Conservation (phyloP, 2,888 invertebrate species). For the Dicranocentrus wangi region DNA sequence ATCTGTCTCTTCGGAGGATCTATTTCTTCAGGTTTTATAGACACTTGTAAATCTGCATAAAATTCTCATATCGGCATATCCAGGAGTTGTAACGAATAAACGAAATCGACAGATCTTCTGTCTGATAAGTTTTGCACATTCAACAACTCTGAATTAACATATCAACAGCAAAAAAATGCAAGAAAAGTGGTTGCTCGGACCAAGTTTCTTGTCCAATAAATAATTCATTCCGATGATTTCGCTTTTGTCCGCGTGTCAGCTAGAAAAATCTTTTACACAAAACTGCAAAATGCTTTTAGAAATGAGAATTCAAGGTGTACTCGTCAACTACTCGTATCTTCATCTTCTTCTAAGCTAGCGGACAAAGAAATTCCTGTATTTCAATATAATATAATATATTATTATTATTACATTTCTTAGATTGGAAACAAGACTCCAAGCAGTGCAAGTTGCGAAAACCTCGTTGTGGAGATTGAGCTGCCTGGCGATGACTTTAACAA, state of each 20-base stretch:
- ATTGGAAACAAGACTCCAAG: slow-evolving; percentile 86
- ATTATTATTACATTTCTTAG: slow-evolving; percentile 75
- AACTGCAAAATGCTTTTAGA: too few species aligned
- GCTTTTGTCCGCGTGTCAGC: neutral
- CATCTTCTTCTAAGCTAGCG: too few species aligned
- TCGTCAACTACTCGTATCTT: too few species aligned
- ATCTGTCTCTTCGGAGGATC: slow-evolving; percentile 87
- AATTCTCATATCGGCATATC: too few species aligned
- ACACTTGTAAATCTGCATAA: slow-evolving; percentile 20
- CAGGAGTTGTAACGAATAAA: too few species aligned
- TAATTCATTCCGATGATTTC: slow-evolving; percentile 36
- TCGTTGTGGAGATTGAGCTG: slow-evolving; percentile 85
- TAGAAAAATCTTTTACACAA: neutral
- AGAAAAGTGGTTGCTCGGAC: too few species aligned
- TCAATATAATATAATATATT: neutral
- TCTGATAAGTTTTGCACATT: too few species aligned
- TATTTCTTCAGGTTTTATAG: slow-evolving; percentile 84
- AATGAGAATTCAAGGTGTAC: too few species aligned
- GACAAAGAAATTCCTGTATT: neutral
- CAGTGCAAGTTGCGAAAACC: slow-evolving; percentile 89
- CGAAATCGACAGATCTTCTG: neutral
- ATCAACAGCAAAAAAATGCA: too few species aligned
- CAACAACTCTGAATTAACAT: too few species aligned
- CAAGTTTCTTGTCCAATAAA: slow-evolving; percentile 61
- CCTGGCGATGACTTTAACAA: slow-evolving; percentile 85